Base-by-base conservation (phyloP, 2,888 invertebrate genomes). In the Cerceris ruficornis region DNA sequence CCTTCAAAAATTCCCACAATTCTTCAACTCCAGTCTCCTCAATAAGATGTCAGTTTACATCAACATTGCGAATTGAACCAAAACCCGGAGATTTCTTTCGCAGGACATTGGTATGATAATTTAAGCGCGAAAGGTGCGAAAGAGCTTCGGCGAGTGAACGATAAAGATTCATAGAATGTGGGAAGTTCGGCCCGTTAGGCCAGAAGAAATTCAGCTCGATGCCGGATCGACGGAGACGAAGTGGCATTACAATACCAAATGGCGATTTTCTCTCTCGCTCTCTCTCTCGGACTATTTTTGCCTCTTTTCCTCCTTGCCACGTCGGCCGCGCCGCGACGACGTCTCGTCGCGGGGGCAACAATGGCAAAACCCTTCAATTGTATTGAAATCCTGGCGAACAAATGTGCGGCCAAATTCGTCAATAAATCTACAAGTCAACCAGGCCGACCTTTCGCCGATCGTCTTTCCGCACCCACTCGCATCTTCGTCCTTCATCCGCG, bases 361-460 rank as follows among this genome's bases (percentile, higher is more conserved):
- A 89, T 89, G 88, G 88, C 80, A 80, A 81, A 86, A 87, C 77
- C 86, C 87, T 89, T 89, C 88, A 88, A 90, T 90, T 90, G 90
- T 90, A 90, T 90, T 90, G 87, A 90, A 90, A 90, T 90, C 86
- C 85, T 69, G 75, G 75, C 75, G 87, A 89, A 90, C 90, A 90
- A 90, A 90, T 89, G 89, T 86, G 88, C 84, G 81, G 83, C 87
- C 86, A 90, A 90, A 90, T 90, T 90, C 90, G 87, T 90, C 90
- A 88, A 90, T 90, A 90, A 90, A 90, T 90, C 89, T 90, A 86
- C 88, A 86, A 89, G 90, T 88, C 87, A 88, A 88, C 85, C 84
- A 82, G 85, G 73, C 65, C 65, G 65, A 61, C 57, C 72, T 55
- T 54, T 69, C 69, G 43, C 59, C 28, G 69, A 62, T 46, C 69